Evolutionary conservation across 2,888 invertebrate genomes (phyloP), one percentile per base, ranked within the genome.

Genomic region (Volucella inanis): DNA sequence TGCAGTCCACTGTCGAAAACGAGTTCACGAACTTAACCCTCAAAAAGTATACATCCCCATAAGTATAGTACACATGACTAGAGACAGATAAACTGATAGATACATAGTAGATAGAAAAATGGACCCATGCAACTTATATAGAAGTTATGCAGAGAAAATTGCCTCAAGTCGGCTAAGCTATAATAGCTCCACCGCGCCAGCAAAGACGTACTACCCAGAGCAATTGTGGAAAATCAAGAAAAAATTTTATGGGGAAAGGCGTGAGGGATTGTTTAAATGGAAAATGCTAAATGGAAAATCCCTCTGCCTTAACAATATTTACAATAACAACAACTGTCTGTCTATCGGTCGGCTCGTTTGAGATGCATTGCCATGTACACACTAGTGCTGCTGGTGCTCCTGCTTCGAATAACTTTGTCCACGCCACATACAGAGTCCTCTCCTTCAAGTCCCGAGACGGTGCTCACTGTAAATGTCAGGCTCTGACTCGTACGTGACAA

Each of bases 1-100:
- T 54, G 45, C 59, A 14, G 49, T 12, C 39, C 50, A 31, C 18
- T 43, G 31, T 12, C 49, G 50, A 45, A 57, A 78, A 78, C 49
- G 54, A 57, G 83, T 83, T 79, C 79, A 83, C 61, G 84, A 84
- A 84, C 84, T 74, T 84, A 75, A 84, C 80, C 84, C 84, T 80
- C 80, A 54, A 83, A 74, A 78, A 39, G 50, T 79, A 47, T 55
- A 64, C 49, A 61, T 45, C 49, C 45, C 45, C 70, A 41, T 18
- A 65, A 38, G 15, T 15, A 54, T 2, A 38, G 15, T 15, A 54
- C 4, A 47, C n/a, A 15, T 22, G 31, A 31, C 6, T 0, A 31
- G 1, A 31, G 31, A 31, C 6, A 31, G 31, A 31, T 9, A 2
- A 22, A 22, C 18, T 3, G 18, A 22, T 22, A 22, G 18, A 22